Base-by-base conservation (phyloP, 1,140 invertebrate genomes). In the Orchesella cincta region DNA sequence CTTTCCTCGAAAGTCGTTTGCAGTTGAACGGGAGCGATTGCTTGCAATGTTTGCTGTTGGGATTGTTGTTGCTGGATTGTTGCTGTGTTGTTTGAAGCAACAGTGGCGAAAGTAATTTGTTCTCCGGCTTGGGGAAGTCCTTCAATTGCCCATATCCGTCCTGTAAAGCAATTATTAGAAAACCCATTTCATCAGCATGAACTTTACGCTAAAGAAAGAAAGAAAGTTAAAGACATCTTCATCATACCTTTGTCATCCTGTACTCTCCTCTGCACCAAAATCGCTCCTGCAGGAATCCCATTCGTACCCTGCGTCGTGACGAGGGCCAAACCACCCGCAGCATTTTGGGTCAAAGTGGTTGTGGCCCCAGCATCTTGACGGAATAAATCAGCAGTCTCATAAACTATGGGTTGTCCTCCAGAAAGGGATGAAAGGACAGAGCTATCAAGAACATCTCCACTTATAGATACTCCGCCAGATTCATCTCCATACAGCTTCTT, bases 401-500 rank as follows among this genome's bases (percentile, higher is more conserved):
- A 78, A 8, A 81, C 72, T 52, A 82, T 62, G 67, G 67, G 76
- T 75, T 74, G 52, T 18, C 31, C 51, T 51, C 39, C 77, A 75
- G n/a, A 26, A 20, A 34, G 72, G 12, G 54, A 31, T 29, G 62
- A 67, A 2, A 67, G 8, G 16, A 39, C 67, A 31, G 54, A 67
- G 8, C 51, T 52, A 14, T 52, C 74, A 2, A 72, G 35, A 36
- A 52, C 54, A 31, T 76, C 80, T 26, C 8, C 8, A 8, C 26
- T 29, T 14, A 67, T 14, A 8, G 62, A 14, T 5, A 31, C 12
- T 1, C 79, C 72, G 23, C 79, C 74, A 23, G 89, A 90, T 86
- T 94, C 93, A 84, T 94, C 93, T 73, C 93, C 93, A 85, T 95
- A 95, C 67, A 94, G 87, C 87, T 95, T 95, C 83, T 93, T 90